Evolutionary conservation across 2,888 invertebrate species (phyloP).

Genomic region (Eupeodes latifasciatus): DNA sequence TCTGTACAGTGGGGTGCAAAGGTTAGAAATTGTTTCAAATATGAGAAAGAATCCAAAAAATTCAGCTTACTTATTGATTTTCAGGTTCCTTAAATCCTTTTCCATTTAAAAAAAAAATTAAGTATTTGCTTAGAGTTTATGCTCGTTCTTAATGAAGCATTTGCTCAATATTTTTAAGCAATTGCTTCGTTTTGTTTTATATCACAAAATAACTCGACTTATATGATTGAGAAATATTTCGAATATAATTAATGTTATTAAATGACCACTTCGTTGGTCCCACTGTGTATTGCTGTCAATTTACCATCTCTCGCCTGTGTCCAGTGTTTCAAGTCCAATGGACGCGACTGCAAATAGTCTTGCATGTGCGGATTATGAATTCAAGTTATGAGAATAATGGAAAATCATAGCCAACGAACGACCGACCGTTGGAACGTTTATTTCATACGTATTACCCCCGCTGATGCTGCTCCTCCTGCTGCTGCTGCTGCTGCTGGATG

Average conservation of each 20-base stretch:
- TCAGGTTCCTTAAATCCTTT: no score
- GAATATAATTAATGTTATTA: background rate
- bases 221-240: no score
- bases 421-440: slow-evolving; percentile 68
- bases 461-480: background rate
- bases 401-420: slow-evolving; percentile 70
- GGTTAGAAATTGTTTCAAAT: no score
- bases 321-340: slow-evolving; percentile 12
- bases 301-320: background rate
- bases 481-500: background rate
- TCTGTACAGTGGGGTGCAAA: background rate
- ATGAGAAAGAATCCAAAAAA: no score
- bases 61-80: no score
- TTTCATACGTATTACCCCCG: slow-evolving; percentile 72
- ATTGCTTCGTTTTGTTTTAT: no score
- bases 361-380: slow-evolving; percentile 75
- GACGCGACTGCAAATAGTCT: slow-evolving; percentile 20
- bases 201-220: no score
- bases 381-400: slow-evolving; percentile 76
- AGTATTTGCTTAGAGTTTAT: no score
- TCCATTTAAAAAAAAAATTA: no score
- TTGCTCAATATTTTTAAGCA: no score
- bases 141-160: no score
- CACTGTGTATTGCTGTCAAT: slow-evolving; percentile 3
- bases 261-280: background rate